Evolutionary conservation across 2,888 invertebrate genomes (phyloP), one percentile per base, ranked within the genome.

Genomic region (Plagiodera versicolora): DNA sequence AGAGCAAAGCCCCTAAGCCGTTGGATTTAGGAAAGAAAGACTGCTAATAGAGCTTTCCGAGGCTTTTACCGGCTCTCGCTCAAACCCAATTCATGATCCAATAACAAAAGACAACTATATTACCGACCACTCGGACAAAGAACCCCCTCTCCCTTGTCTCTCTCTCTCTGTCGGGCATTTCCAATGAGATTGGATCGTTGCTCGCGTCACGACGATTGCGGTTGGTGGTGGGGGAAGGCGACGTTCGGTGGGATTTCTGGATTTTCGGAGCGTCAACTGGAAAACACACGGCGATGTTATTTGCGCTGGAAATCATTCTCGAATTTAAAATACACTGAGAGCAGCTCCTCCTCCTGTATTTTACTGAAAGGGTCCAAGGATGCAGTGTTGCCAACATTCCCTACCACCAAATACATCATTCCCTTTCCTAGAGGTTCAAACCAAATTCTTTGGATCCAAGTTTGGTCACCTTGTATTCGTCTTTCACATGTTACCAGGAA

Each of bases 21-120:
- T 61, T 62, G 77, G 78, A 75, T 77, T 79, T 79, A 75, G 78
- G 76, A 77, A 80, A 80, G 79, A 81, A 80, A 79, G 81, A 81
- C 80, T 79, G 80, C 80, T 81, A 81, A 81, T 81, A 81, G 81
- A 81, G 81, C 80, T 81, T 80, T 80, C 78, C 75, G 75, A 74
- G 74, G 79, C 80, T 80, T 80, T 80, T 77, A 78, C 80, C 77
- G 76, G 75, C 78, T 63, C 48, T 76, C 79, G 77, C 76, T 76
- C 79, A 79, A 80, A 80, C 80, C 80, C 80, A 79, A 81, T 80
- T 81, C 81, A 79, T 80, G 81, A 81, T 81, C 80, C 81, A 81
- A 81, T 81, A 81, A 81, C 81, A 81, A 81, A 81, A 81, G 80
- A 81, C 80, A 81, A 81, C 80, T 79, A 79, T 80, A 80, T 81